A percentile compares a stretch with the other conserved stretches of the same genome.
Evolutionary conservation across 2,113 vertebrate genomes (phyloP).

Genomic region (Thinocorus orbignyianus): DNA sequence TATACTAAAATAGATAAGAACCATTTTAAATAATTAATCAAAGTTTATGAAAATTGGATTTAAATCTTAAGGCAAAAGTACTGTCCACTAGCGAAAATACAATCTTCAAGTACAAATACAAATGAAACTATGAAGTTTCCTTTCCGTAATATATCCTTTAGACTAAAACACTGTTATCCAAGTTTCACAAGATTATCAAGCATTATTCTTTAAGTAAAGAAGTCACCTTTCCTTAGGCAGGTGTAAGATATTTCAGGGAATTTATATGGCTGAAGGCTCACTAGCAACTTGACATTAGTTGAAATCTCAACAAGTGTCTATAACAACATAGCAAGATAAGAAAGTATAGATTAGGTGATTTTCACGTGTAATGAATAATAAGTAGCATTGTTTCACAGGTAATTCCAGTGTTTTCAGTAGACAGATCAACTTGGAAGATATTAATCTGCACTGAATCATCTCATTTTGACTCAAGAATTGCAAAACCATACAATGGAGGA

Average conservation of each 20-base stretch:
- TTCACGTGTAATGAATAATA: background rate
- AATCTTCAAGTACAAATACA: no score
- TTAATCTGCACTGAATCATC: background rate
- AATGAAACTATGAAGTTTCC: background rate
- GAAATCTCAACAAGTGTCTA: background rate
- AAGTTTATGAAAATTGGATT: background rate
- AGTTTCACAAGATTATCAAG: background rate
- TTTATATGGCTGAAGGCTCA: background rate
- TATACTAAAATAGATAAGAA: background rate
- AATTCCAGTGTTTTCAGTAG: background rate
- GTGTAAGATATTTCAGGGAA: background rate
- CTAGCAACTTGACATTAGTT: background rate
- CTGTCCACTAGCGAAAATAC: background rate
- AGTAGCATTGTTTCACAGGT: background rate
- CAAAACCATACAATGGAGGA: rapidly evolving
- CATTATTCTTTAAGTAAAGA: background rate
- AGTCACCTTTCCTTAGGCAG: background rate
- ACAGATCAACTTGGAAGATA: background rate
- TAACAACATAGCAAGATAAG: background rate
- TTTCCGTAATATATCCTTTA: background rate
- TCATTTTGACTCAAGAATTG: background rate
- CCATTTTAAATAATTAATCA: background rate
- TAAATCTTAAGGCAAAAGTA: background rate
- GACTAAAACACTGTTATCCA: background rate
- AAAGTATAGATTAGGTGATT: background rate